Conservation (phyloP, 2,797 vertebrate genomes). For the Smutsia temminckii region DNA sequence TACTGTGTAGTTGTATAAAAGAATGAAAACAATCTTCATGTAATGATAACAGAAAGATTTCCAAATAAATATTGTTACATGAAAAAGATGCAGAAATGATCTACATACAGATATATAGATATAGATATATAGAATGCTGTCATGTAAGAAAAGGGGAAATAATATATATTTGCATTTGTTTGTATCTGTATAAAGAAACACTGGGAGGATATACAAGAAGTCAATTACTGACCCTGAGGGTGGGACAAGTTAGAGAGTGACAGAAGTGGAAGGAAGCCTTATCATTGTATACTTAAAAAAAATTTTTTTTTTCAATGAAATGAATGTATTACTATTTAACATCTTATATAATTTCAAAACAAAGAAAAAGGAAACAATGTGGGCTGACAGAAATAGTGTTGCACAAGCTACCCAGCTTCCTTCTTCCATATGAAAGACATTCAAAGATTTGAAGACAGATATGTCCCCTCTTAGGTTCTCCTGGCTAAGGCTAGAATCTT, state of each 20-base stretch:
- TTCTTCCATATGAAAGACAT: neutral
- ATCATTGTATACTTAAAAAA: neutral
- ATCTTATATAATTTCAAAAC: neutral
- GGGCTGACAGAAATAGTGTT: neutral
- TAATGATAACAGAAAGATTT: neutral
- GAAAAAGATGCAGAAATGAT: neutral
- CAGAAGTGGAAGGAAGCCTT: neutral
- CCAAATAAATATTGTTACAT: neutral
- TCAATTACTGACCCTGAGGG: neutral
- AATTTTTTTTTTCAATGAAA: neutral
- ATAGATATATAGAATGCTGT: neutral
- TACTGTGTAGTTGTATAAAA: neutral
- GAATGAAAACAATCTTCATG: neutral
- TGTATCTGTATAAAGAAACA: neutral
- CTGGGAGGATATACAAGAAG: neutral
- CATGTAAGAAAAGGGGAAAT: neutral
- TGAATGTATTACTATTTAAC: neutral
- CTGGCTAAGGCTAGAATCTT: neutral
- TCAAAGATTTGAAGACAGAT: neutral
- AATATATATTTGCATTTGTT: neutral
- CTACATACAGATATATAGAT: neutral
- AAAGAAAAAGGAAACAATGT: conserved; percentile 3
- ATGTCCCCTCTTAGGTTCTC: neutral
- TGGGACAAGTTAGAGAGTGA: neutral
- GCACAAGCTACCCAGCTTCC: neutral